A percentile compares a stretch with the other conserved stretches of the same genome.
Evolutionary conservation across 2,113 vertebrate species (phyloP).

Genomic region (Chionodraco myersi): DNA sequence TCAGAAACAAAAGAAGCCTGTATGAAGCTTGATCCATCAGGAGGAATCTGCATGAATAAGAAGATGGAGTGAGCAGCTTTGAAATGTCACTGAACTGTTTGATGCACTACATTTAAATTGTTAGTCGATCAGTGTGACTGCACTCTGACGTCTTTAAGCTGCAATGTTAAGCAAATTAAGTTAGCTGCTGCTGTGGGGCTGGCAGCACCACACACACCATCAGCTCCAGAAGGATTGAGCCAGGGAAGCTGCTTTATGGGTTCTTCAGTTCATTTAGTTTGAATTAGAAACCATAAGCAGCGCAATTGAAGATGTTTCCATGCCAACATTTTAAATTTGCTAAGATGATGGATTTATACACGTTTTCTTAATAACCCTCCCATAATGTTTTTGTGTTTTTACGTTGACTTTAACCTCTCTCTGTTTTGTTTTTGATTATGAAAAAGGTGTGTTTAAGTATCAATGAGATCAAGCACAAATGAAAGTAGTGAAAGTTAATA

Average conservation of each 20-base stretch:
- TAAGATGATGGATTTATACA: neutral
- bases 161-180: neutral
- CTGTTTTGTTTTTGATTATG: too few species aligned
- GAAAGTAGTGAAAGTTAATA: too few species aligned
- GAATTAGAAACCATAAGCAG: conserved; percentile 9
- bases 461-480: neutral
- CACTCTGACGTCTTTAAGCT: neutral
- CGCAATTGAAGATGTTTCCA: neutral
- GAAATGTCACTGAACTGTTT: neutral
- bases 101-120: neutral
- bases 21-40: neutral
- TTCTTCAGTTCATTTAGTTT: neutral
- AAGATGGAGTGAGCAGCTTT: neutral
- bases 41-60: neutral
- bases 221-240: neutral
- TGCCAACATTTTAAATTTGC: too few species aligned
- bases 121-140: neutral
- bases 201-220: neutral
- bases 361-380: neutral
- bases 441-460: neutral
- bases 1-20: neutral
- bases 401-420: too few species aligned
- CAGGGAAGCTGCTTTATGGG: neutral
- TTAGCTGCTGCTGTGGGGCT: conserved; percentile 5
- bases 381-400: too few species aligned